Conservation (phyloP, 2,113 vertebrate genomes). For the Periophthalmodon schlosseri region DNA sequence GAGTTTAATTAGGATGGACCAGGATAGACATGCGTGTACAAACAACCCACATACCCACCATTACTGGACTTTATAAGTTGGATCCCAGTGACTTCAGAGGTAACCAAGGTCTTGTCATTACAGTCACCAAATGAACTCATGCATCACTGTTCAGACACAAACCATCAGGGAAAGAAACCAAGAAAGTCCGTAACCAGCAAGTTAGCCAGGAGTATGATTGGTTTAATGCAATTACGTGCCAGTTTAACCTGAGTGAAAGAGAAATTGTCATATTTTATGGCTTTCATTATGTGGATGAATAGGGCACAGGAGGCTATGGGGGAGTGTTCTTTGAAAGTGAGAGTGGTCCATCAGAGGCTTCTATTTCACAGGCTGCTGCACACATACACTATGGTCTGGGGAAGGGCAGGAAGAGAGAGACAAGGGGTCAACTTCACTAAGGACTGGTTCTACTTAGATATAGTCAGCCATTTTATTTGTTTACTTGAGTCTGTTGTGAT, state of each 20-base stretch:
- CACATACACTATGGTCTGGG: slow-evolving; percentile 61
- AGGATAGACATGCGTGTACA: neutral
- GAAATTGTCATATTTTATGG: slow-evolving; percentile 67
- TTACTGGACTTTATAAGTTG: slow-evolving; percentile 56
- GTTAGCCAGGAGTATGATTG: slow-evolving; percentile 39
- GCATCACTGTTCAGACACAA: slow-evolving; percentile 61
- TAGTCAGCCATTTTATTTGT: neutral
- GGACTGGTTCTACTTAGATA: slow-evolving; percentile 7
- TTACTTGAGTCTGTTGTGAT: neutral
- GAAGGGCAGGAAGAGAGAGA: slow-evolving; percentile 34
- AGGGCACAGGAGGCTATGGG: slow-evolving; percentile 38
- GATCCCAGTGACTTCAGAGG: slow-evolving; percentile 63
- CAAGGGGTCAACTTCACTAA: slow-evolving; percentile 37
- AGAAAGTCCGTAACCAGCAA: slow-evolving; percentile 45
- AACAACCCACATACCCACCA: neutral
- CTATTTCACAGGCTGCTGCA: slow-evolving; percentile 73
- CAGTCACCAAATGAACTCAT: slow-evolving; percentile 60
- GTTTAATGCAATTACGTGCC: slow-evolving; percentile 67
- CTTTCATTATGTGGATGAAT: slow-evolving; percentile 64
- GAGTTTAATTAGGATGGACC: neutral
- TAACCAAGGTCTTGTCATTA: slow-evolving; percentile 61
- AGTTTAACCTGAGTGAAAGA: slow-evolving; percentile 65
- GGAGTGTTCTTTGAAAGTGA: slow-evolving; percentile 54
- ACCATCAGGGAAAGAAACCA: slow-evolving; percentile 34
- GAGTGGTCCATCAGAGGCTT: slow-evolving; percentile 61